A percentile compares a stretch with the other conserved stretches of the same genome.
Evolutionary conservation across 1,140 invertebrate species (phyloP).

Genomic region (Pogonomyrmex barbatus): DNA sequence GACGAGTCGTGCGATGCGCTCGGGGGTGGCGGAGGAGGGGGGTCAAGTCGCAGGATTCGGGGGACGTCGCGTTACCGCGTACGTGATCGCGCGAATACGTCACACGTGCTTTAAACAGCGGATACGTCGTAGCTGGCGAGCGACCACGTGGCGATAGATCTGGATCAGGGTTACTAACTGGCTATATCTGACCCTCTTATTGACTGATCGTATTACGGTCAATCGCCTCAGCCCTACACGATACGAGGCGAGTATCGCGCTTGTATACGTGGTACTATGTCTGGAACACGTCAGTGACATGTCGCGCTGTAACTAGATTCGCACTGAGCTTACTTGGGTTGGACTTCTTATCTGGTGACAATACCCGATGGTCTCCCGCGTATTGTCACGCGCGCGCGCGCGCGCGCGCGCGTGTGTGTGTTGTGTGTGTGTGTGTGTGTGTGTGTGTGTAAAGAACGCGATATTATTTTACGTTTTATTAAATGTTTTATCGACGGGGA

Average conservation of each 20-base stretch:
- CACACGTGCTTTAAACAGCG: constrained; percentile 72
- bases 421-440: not conserved
- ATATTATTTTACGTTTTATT: constrained; percentile 49
- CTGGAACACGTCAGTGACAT: constrained; percentile 78
- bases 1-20: not conserved
- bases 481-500: constrained; percentile 62
- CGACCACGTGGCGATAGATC: constrained; percentile 85
- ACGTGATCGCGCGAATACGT: constrained; percentile 64
- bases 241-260: constrained; percentile 19
- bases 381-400: too few relatives aligned
- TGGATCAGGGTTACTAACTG: constrained; percentile 85
- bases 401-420: not conserved
- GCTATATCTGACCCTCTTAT: constrained; percentile 86
- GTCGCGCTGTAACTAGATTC: constrained; percentile 77
- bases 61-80: constrained; percentile 3
- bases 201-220: constrained; percentile 83
- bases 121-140: constrained; percentile 38
- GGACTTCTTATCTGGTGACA: constrained; percentile 49
- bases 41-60: not conserved
- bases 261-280: constrained; percentile 72
- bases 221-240: constrained; percentile 79
- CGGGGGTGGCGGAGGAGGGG: not conserved
- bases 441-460: not conserved
- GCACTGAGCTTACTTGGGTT: constrained; percentile 46
- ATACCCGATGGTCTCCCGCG: constrained; percentile 15